Base-by-base conservation (phyloP, 2,797 vertebrate genomes). In the Acrossocheilus fasciatus region DNA sequence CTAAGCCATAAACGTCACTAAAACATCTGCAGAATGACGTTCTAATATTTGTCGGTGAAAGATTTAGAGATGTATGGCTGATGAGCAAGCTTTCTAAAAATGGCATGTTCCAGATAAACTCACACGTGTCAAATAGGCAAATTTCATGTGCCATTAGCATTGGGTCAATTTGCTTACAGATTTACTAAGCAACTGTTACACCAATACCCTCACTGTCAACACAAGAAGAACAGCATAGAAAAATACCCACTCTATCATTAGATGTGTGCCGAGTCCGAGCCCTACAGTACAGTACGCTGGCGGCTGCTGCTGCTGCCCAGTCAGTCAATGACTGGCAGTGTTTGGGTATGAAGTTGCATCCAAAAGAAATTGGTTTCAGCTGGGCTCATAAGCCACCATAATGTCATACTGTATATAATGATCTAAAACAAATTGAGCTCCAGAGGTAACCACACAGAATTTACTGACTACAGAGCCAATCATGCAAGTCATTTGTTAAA, bases 161-260 rank as follows among this genome's bases (percentile, higher is more conserved):
- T 39, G 64, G 80, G 43, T 70, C 47, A 70, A 2, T 82, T 82
- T 82, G 68, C 36, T 3, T 72, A 82, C 23, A 72, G 47, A 57
- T 57, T 82, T 20, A 30, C 81, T 8, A 43, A 57, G 34, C 15
- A 69, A 82, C 50, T 72, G 68, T 72, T 69, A 18, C 68, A 41
- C 50, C 39, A 73, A 15, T 15, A 12, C 34, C 6, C 12, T 41
- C 52, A 62, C 52, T 83, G 69, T 59, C 15, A 73, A 82, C 66
- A 43, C 10, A 72, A 30, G 17, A 72, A 30, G 12, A 82, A 70
- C 47, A 30, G 39, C 36, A 73, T 15, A 41, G 54, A 57, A 82
- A 83, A 59, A 72, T 50, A 34, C 8, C 68, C 23, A 74, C 11
- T 34, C 18, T 64, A 75, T 83, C 26, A 23, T 36, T 26, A 62